phyloP scores from a whole-genome alignment of 2,113 vertebrate genomes.

The Nothobranchius furzeri region DNA sequence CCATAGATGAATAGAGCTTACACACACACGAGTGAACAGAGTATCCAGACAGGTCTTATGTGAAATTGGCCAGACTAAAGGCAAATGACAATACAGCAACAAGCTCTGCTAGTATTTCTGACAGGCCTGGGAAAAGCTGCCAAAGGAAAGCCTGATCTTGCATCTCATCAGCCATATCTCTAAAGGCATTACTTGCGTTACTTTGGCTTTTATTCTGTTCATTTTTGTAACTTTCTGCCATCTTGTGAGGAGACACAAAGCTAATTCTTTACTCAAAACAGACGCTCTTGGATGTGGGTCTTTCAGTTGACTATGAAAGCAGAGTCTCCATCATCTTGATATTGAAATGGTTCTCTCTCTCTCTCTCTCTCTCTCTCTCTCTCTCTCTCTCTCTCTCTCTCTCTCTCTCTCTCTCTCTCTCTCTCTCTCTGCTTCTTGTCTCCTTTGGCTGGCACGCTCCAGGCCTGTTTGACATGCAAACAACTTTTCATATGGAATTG shows the following conservation, averaged over 20 bases:
- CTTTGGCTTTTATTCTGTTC: slow-evolving; percentile 35
- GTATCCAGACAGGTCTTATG: slow-evolving; percentile 29
- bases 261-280: slow-evolving; percentile 61
- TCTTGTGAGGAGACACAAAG: slow-evolving; percentile 31
- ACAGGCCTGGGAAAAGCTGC: slow-evolving; percentile 40
- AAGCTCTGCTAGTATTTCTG: slow-evolving; percentile 36
- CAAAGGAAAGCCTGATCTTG: slow-evolving; percentile 47
- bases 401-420: too few species aligned
- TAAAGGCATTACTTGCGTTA: slow-evolving; percentile 28
- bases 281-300: slow-evolving; percentile 49
- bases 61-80: slow-evolving; percentile 43
- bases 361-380: not conserved
- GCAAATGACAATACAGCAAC: slow-evolving; percentile 34
- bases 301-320: slow-evolving; percentile 36
- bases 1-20: too few species aligned
- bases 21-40: slow-evolving; percentile 15
- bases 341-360: slow-evolving; percentile 59
- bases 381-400: too few species aligned
- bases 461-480: slow-evolving; percentile 56
- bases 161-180: slow-evolving; percentile 59
- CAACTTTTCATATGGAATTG: slow-evolving; percentile 38
- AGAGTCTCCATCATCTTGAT: slow-evolving; percentile 63
- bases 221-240: slow-evolving; percentile 38
- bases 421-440: slow-evolving; percentile 43
- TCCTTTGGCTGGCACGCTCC: slow-evolving; percentile 40